phyloP scores from a whole-genome alignment of 2,888 invertebrate genomes.

The Oscheius sp. region DNA sequence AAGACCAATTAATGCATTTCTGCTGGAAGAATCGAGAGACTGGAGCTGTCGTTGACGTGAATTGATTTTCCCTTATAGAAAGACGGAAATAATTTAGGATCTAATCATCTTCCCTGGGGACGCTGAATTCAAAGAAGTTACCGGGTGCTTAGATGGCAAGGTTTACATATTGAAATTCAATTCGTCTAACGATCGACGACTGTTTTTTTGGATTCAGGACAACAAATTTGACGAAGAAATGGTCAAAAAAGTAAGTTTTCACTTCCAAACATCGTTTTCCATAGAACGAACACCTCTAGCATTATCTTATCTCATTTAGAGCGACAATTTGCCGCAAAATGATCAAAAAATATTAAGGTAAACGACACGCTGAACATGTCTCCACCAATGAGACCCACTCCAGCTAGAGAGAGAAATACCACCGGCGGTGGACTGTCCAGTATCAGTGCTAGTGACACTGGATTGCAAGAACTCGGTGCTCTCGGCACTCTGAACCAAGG shows the following conservation, averaged over 20 bases:
- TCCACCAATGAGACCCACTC: slow-evolving; percentile 42
- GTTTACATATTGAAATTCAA: slow-evolving; percentile 96
- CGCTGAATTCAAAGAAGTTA: slow-evolving; percentile 91
- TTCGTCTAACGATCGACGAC: slow-evolving; percentile 86
- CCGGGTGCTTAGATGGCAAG: slow-evolving; percentile 88
- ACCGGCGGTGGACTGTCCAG: slow-evolving; percentile 4
- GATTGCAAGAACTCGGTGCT: slow-evolving; percentile 54
- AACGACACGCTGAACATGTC: slow-evolving; percentile 53
- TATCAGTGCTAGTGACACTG: background rate
- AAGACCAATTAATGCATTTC: slow-evolving; percentile 97
- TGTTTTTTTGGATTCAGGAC: slow-evolving; percentile 99
- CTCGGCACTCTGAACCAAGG: slow-evolving; percentile 79
- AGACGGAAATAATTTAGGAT: slow-evolving; percentile 76
- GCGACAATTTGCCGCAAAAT: background rate
- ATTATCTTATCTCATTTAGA: too few species aligned
- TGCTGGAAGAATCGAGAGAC: slow-evolving; percentile 98
- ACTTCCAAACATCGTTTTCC: too few species aligned
- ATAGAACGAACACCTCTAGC: too few species aligned
- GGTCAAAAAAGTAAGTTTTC: slow-evolving; percentile 56
- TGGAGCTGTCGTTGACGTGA: slow-evolving; percentile 88
- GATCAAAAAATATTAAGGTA: slow-evolving; percentile 30
- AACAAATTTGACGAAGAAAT: slow-evolving; percentile 89
- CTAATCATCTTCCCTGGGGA: slow-evolving; percentile 98
- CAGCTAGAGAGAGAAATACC: slow-evolving; percentile 37
- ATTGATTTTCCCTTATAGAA: slow-evolving; percentile 46